A percentile compares a stretch with the other conserved stretches of the same genome.
Evolutionary conservation across 2,797 vertebrate species (phyloP).

Genomic region (Microcaecilia unicolor): DNA sequence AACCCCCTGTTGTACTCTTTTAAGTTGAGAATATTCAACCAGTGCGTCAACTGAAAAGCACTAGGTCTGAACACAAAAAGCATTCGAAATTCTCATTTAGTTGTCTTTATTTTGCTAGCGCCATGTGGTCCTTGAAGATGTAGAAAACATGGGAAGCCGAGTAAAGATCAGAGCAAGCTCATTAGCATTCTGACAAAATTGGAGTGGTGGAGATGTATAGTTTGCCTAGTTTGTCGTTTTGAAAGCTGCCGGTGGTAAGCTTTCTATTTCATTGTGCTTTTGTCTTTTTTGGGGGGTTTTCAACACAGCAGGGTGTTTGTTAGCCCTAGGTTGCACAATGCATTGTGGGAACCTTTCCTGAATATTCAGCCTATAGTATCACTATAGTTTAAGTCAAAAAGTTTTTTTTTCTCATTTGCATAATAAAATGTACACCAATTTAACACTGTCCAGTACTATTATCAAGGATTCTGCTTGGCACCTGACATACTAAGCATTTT

Average conservation of each 20-base stretch:
- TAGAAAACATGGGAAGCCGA: slow-evolving; percentile 93
- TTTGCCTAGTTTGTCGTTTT: slow-evolving; percentile 78
- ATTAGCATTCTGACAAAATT: slow-evolving; percentile 94
- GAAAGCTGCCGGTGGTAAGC: slow-evolving; percentile 79
- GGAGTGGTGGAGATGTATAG: slow-evolving; percentile 89
- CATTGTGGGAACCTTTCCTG: slow-evolving; percentile 75
- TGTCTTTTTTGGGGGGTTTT: slow-evolving; percentile 78
- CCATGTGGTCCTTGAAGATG: slow-evolving; percentile 99
- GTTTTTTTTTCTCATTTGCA: slow-evolving; percentile 40
- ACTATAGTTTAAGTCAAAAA: slow-evolving; percentile 57
- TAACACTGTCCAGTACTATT: slow-evolving; percentile 9
- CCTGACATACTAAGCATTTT: slow-evolving; percentile 16
- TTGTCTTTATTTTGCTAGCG: slow-evolving; percentile 97
- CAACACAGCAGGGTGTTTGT: slow-evolving; percentile 75
- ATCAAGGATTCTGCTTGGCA: slow-evolving; percentile 12
- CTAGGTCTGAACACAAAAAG: slow-evolving; percentile 79
- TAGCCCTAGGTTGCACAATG: slow-evolving; percentile 78
- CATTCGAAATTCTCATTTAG: slow-evolving; percentile 98
- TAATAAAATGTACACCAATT: slow-evolving; percentile 41
- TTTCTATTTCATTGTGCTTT: slow-evolving; percentile 92
- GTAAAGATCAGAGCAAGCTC: slow-evolving; percentile 95
- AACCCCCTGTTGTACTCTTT: slow-evolving; percentile 76
- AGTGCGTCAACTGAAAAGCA: slow-evolving; percentile 75
- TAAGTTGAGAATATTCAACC: slow-evolving; percentile 79
- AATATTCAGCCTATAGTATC: slow-evolving; percentile 63